Base-by-base conservation (phyloP, 2,113 vertebrate genomes). In the Gasterosteus aculeatus region DNA sequence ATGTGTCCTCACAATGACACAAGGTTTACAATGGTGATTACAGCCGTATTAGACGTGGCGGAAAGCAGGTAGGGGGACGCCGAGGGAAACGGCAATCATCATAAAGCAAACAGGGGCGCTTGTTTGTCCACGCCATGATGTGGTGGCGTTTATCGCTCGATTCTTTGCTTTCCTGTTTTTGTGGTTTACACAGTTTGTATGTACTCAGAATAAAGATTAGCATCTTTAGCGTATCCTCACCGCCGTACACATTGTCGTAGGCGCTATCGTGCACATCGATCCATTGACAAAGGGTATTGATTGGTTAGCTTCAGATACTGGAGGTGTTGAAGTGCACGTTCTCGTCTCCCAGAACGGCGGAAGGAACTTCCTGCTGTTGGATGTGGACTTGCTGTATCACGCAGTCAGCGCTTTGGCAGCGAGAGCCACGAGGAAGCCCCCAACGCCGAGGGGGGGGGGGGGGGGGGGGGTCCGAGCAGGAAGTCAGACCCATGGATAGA, bases 11-110 rank as follows among this genome's bases (percentile, higher is more conserved):
- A 85, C 91, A 92, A 87, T 90, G 91, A 93, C 90, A 89, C 88
- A 88, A 85, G 90, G 89, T 92, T 91, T 90, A 92, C 90, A 91
- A 84, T 84, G 87, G 83, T 87, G 91, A 91, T 92, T 92, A 91
- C 88, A 84, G 85, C 81, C 78, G 82, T 84, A 89, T 91, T 86
- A 87, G 82, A 92, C 84, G 69, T 85, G 84, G 84, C 60, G 80
- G 80, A 72, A 83, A 91, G 90, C 80, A 84, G 85, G 87, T 83
- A 70, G 51, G 58, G 63, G 80, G 61, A 59, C 29, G 82, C 83
- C 80, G 38, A 33, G 76, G 86, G 84, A 87, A 80, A 78, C 87
- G 86, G 62, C 75, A 88, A 76, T 85, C 83, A 84, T 80, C 82
- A 77, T 79, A 86, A 85, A 72, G 80, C 73, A 89, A 89, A 88